Evolutionary conservation across 2,888 invertebrate genomes (phyloP), one percentile per base, ranked within the genome.

Genomic region (Cenopis cana): DNA sequence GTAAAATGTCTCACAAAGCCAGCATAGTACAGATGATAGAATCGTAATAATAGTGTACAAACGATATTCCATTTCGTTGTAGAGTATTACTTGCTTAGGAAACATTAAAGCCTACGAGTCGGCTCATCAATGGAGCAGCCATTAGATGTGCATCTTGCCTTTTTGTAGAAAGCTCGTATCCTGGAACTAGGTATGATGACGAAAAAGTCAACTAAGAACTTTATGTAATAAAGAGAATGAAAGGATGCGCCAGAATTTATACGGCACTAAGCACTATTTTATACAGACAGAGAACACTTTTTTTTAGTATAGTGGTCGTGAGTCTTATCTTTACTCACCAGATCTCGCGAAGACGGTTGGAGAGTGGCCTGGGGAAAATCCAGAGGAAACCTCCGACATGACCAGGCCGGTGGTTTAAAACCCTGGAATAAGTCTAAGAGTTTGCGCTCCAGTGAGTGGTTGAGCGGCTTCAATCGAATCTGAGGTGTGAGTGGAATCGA

Each of bases 91-190:
- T 60, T 59, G 54, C 65, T 33, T 65, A 67, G 57, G 73, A 65
- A 64, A 38, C 62, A 68, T 67, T 57, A 69, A 57, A 72, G 33
- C 2, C 24, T 33, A 33, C 33, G 33, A 33, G 36, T 64, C 62
- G 65, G 66, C 68, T 74, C 76, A 77, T 78, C 73, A 78, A 76
- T 76, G 74, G 75, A 56, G 61, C 33, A 64, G 68, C 73, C 76
- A 76, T 80, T 77, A 79, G 64, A 68, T 56, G 20, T 61, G 29
- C 66, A 66, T 57, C 71, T 71, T 67, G 54, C 50, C 33, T 65
- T 65, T 71, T 71, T 71, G 59, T 76, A 75, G 74, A 65, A 74
- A 73, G 67, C 66, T 62, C 59, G 74, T 76, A 79, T 77, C 76
- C 78, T 68, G 62, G 68, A 71, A 74, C 70, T 74, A 24, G n/a